A percentile compares a stretch with the other conserved stretches of the same genome.
Conservation (phyloP, 2,797 vertebrate genomes). For the Sarcophilus harrisii region DNA sequence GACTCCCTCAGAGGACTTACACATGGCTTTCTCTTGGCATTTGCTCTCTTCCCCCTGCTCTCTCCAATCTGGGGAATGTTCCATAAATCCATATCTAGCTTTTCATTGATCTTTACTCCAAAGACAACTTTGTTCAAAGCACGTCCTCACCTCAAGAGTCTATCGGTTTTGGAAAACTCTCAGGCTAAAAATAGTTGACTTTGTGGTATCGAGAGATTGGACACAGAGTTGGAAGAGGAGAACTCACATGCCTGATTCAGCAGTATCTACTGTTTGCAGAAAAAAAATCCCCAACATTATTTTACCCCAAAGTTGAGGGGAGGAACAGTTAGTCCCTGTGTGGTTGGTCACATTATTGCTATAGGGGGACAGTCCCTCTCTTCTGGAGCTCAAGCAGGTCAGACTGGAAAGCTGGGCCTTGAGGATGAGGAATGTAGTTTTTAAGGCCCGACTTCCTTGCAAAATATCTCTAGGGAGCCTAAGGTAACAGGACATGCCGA, state of each 20-base stretch:
- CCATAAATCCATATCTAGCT: slow-evolving; percentile 1
- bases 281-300: not conserved
- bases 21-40: slow-evolving; percentile 63
- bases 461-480: slow-evolving; percentile 77
- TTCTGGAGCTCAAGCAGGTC: slow-evolving; percentile 44
- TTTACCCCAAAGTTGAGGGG: not conserved
- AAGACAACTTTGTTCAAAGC: slow-evolving; percentile 15
- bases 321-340: not conserved
- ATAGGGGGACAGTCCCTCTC: not conserved
- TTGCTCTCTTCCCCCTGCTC: slow-evolving; percentile 68
- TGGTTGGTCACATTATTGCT: not conserved
- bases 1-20: slow-evolving; percentile 14
- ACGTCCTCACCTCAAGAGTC: slow-evolving; percentile 16
- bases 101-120: slow-evolving; percentile 23
- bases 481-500: slow-evolving; percentile 79
- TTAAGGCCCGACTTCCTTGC: slow-evolving; percentile 78
- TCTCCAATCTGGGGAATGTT: slow-evolving; percentile 69
- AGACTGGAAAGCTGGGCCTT: slow-evolving; percentile 71
- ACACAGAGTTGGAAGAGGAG: not conserved
- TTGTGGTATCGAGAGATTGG: not conserved
- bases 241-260: slow-evolving; percentile 29
- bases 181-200: slow-evolving; percentile 31
- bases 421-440: slow-evolving; percentile 78
- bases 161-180: not conserved
- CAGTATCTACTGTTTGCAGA: not conserved